Evolutionary conservation across 2,888 invertebrate species (phyloP).

Genomic region (Zonitis immaculata): DNA sequence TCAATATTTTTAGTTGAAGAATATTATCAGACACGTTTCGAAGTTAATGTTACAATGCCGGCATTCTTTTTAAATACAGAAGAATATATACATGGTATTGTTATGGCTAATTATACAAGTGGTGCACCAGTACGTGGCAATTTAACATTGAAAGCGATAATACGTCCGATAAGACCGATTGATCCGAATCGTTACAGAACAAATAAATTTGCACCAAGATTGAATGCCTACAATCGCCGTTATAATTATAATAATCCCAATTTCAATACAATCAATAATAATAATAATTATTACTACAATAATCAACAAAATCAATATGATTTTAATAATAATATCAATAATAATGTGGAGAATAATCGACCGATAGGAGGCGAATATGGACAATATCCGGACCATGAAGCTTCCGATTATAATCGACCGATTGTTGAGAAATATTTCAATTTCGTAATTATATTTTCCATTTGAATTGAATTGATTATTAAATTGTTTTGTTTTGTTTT

Average conservation of each 20-base stretch:
- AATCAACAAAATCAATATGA: slow-evolving; percentile 5
- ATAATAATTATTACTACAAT: slow-evolving; percentile 6
- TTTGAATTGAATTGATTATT: not conserved
- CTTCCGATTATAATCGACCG: slow-evolving; percentile 31
- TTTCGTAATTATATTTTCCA: slow-evolving; percentile 56
- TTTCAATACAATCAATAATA: too few species aligned
- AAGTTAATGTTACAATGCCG: slow-evolving; percentile 94
- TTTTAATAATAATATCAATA: slow-evolving; percentile 7
- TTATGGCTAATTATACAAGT: slow-evolving; percentile 94
- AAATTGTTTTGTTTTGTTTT: not conserved
- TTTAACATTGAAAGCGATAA: slow-evolving; percentile 75
- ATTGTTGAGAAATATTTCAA: slow-evolving; percentile 65
- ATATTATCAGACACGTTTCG: slow-evolving; percentile 92
- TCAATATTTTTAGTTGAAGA: slow-evolving; percentile 85
- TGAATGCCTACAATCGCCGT: slow-evolving; percentile 2
- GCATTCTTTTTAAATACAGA: slow-evolving; percentile 90
- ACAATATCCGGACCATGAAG: slow-evolving; percentile 14
- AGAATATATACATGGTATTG: slow-evolving; percentile 73
- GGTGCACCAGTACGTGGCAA: slow-evolving; percentile 88
- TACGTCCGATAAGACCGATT: slow-evolving; percentile 60
- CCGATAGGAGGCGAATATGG: not conserved
- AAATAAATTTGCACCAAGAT: slow-evolving; percentile 26
- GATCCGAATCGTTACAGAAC: slow-evolving; percentile 26
- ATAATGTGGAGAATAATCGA: slow-evolving; percentile 4
- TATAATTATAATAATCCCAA: too few species aligned